Conservation (phyloP, 2,113 vertebrate genomes). For the Eptesicus fuscus region DNA sequence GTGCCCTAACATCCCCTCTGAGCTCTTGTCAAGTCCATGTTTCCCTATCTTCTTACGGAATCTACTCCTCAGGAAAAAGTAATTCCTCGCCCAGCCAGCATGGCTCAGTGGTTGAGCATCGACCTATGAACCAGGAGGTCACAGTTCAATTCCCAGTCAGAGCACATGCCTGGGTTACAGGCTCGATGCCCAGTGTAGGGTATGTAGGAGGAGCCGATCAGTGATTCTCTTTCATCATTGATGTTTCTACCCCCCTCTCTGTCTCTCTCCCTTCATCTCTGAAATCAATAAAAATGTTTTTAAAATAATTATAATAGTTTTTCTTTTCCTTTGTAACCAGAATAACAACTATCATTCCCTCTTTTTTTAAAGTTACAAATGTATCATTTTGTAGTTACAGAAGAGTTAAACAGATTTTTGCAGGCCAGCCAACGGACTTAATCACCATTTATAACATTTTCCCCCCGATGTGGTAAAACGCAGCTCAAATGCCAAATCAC, state of each 20-base stretch:
- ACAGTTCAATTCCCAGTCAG: no score
- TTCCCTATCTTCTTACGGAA: background rate
- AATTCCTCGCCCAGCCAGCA: no score
- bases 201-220: no score
- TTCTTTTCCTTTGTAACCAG: background rate
- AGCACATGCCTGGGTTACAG: no score
- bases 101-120: no score
- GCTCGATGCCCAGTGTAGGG: no score
- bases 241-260: no score
- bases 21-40: background rate
- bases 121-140: no score
- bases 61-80: background rate
- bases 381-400: background rate
- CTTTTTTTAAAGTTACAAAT: background rate
- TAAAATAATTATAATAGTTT: background rate
- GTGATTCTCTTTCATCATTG: no score
- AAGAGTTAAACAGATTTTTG: background rate
- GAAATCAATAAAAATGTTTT: no score
- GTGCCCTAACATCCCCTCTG: background rate
- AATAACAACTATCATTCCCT: background rate
- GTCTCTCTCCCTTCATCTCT: no score
- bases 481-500: constrained; percentile 34
- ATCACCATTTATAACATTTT: constrained; percentile 17
- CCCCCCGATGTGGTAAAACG: background rate
- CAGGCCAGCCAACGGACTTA: background rate